A percentile compares a stretch with the other conserved stretches of the same genome.
Conservation (phyloP, 2,113 vertebrate species). For the Pelusios castaneus region DNA sequence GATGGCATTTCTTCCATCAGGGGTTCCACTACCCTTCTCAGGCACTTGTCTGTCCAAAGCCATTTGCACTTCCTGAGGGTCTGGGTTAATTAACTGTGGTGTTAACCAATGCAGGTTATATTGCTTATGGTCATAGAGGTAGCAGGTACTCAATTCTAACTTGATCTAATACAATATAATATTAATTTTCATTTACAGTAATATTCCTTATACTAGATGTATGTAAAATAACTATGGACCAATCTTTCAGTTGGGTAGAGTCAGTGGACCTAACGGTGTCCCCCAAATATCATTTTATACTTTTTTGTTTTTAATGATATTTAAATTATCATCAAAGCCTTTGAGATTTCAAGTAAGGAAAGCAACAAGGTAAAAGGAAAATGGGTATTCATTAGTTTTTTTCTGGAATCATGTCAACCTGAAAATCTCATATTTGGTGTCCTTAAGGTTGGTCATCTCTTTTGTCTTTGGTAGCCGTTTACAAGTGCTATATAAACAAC, state of each 20-base stretch:
- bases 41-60: too few relatives aligned
- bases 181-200: neutral
- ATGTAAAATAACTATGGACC: neutral
- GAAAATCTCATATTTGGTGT: neutral
- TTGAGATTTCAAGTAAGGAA: neutral
- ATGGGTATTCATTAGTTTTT: neutral
- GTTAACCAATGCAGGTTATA: too few relatives aligned
- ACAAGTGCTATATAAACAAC: neutral
- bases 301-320: neutral
- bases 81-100: too few relatives aligned
- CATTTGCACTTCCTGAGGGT: too few relatives aligned
- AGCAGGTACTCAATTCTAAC: too few relatives aligned
- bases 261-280: neutral
- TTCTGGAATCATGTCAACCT: neutral
- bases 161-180: too few relatives aligned
- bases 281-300: neutral
- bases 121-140: too few relatives aligned
- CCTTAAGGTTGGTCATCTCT: too few relatives aligned
- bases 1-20: too few relatives aligned
- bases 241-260: neutral
- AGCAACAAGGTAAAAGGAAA: neutral
- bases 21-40: too few relatives aligned
- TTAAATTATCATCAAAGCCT: neutral
- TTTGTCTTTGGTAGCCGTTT: too few relatives aligned
- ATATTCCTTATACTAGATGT: neutral